phyloP scores from a whole-genome alignment of 2,797 vertebrate species.

The Coendou prehensilis region DNA sequence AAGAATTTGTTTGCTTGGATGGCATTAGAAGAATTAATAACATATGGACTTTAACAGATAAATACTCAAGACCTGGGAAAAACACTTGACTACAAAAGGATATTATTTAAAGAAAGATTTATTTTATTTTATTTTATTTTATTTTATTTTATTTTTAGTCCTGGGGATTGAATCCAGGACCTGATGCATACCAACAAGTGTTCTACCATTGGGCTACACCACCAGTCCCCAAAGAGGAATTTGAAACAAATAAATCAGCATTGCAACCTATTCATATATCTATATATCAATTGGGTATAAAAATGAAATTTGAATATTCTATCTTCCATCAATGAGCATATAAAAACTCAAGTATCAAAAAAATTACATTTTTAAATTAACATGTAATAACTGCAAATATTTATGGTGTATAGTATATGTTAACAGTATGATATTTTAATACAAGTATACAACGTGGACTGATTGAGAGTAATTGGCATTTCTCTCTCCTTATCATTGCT shows the following conservation, averaged over 20 bases:
- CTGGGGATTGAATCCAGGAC: background rate
- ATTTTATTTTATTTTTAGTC: slow-evolving; percentile 7
- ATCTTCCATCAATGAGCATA: slow-evolving; percentile 59
- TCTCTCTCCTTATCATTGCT: background rate
- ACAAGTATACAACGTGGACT: background rate
- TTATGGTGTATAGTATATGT: slow-evolving; percentile 5
- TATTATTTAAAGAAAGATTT: slow-evolving; percentile 54
- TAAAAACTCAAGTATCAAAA: slow-evolving; percentile 49
- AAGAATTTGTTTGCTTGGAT: slow-evolving; percentile 52
- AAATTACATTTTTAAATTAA: background rate
- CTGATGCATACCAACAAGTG: background rate
- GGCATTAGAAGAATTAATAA: slow-evolving; percentile 9
- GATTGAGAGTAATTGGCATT: background rate
- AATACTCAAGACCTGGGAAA: slow-evolving; percentile 37
- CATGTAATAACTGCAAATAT: background rate
- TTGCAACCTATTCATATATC: background rate
- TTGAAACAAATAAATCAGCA: slow-evolving; percentile 58
- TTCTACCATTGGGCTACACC: background rate
- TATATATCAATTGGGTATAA: background rate
- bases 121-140: slow-evolving; percentile 29
- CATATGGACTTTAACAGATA: slow-evolving; percentile 18
- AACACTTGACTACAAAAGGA: slow-evolving; percentile 56
- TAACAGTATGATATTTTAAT: background rate
- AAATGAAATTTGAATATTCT: slow-evolving; percentile 59
- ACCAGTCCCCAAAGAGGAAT: background rate